A percentile compares a stretch with the other conserved stretches of the same genome.
Evolutionary conservation across 2,113 vertebrate species (phyloP).

Genomic region (Isurus oxyrinchus): DNA sequence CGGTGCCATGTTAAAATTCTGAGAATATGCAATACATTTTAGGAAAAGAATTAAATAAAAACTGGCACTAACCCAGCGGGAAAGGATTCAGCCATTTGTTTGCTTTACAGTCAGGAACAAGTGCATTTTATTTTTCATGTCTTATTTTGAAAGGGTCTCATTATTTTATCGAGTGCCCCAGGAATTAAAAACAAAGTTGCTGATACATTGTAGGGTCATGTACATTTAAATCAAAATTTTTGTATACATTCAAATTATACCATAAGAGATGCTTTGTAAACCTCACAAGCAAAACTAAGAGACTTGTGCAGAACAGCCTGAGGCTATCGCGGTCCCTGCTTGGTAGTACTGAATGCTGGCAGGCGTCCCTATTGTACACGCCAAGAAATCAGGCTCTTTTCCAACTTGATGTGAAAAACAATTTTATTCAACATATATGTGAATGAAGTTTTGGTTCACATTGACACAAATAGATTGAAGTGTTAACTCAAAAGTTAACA

Average conservation of each 20-base stretch:
- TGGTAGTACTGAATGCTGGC: neutral
- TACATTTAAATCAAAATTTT: neutral
- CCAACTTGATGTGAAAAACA: neutral
- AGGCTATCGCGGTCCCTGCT: neutral
- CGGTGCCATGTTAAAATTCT: neutral
- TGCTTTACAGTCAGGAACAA: neutral
- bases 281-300: neutral
- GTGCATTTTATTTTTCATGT: neutral
- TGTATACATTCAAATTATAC: neutral
- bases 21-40: neutral
- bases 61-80: neutral
- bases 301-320: too few relatives aligned
- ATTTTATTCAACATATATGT: neutral
- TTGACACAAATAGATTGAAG: neutral
- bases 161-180: neutral
- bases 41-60: neutral
- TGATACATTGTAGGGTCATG: neutral
- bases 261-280: neutral
- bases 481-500: neutral
- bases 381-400: neutral
- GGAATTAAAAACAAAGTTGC: neutral
- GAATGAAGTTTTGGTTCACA: neutral
- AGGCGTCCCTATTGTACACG: neutral
- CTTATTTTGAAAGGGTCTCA: neutral
- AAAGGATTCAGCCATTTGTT: neutral